Evolutionary conservation across 2,888 invertebrate genomes (phyloP).

Genomic region (Perithous albicinctus): DNA sequence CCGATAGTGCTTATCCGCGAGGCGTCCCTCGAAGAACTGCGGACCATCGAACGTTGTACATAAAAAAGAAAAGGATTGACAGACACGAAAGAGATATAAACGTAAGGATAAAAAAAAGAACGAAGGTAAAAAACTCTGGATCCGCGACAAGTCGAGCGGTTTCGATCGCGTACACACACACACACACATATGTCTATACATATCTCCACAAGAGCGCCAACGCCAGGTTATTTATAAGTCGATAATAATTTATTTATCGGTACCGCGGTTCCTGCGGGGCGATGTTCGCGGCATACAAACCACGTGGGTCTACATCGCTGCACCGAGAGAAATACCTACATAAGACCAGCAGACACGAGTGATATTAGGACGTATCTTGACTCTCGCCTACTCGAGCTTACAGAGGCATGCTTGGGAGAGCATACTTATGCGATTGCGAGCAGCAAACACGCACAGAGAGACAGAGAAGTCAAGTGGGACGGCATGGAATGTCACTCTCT

Average conservation of each 20-base stretch:
- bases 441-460: conserved; percentile 45
- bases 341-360: background rate
- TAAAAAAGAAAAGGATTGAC: conserved; percentile 19
- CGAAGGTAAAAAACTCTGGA: conserved; percentile 47
- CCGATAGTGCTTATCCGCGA: conserved; percentile 62
- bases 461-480: conserved; percentile 64
- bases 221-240: conserved; percentile 75
- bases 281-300: conserved; percentile 39
- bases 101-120: background rate
- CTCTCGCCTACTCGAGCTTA: conserved; percentile 61
- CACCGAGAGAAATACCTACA: conserved; percentile 38
- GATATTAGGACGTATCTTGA: conserved; percentile 47
- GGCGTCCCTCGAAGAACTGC: conserved; percentile 33
- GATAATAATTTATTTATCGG: conserved; percentile 78
- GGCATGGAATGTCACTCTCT: conserved; percentile 63
- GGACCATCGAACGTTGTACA: conserved; percentile 34
- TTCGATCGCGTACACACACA: background rate
- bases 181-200: too few relatives aligned
- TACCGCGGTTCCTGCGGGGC: conserved; percentile 42
- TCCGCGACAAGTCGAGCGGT: conserved; percentile 58
- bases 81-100: background rate
- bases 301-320: conserved; percentile 57
- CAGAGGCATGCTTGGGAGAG: conserved; percentile 4
- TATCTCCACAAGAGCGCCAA: conserved; percentile 60
- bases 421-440: conserved; percentile 32